Percentiles rank a stretch among this genome's conserved stretches.
Evolutionary conservation across 2,113 vertebrate species (phyloP).

Genomic region (Thinocorus orbignyianus): DNA sequence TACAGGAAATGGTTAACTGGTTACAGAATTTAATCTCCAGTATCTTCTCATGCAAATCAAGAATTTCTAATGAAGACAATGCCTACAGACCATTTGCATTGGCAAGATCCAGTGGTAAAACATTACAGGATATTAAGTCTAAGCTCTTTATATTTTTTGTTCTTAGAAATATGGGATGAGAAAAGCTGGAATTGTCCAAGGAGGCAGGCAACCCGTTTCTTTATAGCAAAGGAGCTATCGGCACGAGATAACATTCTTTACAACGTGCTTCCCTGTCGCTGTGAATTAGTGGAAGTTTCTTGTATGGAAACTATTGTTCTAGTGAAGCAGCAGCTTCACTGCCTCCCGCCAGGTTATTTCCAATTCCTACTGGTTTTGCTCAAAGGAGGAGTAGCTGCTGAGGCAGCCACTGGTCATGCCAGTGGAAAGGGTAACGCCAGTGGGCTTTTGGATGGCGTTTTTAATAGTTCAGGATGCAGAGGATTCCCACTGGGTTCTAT

Average conservation of each 20-base stretch:
- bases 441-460: neutral
- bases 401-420: neutral
- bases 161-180: neutral
- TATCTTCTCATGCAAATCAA: neutral
- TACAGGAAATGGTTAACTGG: neutral
- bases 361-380: neutral
- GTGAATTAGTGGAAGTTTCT: neutral
- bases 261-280: neutral
- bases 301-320: neutral
- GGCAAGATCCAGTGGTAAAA: neutral
- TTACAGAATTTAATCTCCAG: neutral
- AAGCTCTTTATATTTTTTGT: neutral
- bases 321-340: neutral
- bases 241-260: neutral
- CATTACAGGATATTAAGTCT: neutral
- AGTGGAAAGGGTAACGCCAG: fast-evolving
- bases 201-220: neutral
- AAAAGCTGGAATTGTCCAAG: neutral
- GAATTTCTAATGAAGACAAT: neutral
- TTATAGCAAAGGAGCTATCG: neutral
- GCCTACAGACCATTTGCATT: neutral
- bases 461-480: neutral
- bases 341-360: neutral
- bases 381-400: neutral
- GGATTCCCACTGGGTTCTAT: neutral